Base-by-base conservation (phyloP, 1,140 invertebrate genomes). In the Berghia stephanieae region DNA sequence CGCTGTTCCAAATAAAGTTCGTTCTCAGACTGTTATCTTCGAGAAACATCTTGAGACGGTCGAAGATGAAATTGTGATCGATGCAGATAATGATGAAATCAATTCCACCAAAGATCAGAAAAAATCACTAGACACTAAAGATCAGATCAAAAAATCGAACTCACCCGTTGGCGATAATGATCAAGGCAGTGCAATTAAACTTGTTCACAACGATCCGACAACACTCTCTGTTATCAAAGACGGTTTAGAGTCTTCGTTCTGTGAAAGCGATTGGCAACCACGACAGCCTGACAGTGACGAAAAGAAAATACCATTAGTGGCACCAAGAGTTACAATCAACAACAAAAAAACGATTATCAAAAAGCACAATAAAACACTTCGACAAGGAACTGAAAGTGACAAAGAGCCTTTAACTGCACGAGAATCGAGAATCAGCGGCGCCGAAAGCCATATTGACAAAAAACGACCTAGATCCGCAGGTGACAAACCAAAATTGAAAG, bases 261-360 rank as follows among this genome's bases (percentile, higher is more conserved):
- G 27, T 31, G 57, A 63, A 63, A 63, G 57, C 57, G 57, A 63
- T 27, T 63, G 57, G 57, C 57, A 63, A 31, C 57, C 57, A 49
- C 13, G n/a, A 49, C n/a, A 13, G 46, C 13, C 13, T 13, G n/a
- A 49, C 13, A 49, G 13, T 49, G 13, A 49, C 10, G n/a, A n/a
- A 49, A n/a, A 49, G n/a, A 49, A n/a, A 10, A 49, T n/a, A n/a
- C 10, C 46, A 49, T 49, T n/a, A 13, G 46, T 49, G n/a, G n/a
- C 10, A n/a, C n/a, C 46, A 13, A 10, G 27, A 10, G 57, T 24
- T 24, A 63, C 10, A 63, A 10, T 63, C 8, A 63, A 16, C 8
- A 31, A 63, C 57, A 63, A 8, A 8, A 63, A 31, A 31, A 31
- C 34, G 10, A 63, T 63, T 63, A 24, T 31, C 10, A 8, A 10